Conservation (phyloP, 2,888 invertebrate genomes). For the Xylota segnis region DNA sequence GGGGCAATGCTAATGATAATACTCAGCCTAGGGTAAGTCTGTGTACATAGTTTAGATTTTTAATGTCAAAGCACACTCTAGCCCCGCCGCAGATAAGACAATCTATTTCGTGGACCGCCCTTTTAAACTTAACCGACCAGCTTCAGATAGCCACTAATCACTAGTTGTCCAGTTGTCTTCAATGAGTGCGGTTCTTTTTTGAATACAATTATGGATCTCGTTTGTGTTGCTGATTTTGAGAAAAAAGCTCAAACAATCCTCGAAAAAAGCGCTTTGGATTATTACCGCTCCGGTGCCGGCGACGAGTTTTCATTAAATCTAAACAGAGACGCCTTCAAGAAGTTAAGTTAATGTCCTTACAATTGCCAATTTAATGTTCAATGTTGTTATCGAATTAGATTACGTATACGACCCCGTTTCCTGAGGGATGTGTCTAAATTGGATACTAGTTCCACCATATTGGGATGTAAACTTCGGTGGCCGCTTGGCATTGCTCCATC, state of each 20-base stretch:
- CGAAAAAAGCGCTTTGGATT: slow-evolving; percentile 90
- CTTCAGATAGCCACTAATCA: slow-evolving; percentile 1
- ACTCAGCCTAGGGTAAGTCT: neutral
- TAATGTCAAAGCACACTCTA: neutral
- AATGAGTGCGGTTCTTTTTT: neutral
- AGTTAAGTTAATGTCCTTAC: slow-evolving; percentile 79
- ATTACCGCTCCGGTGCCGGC: slow-evolving; percentile 94
- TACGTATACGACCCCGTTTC: slow-evolving; percentile 91
- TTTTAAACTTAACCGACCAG: slow-evolving; percentile 2
- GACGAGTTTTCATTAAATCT: slow-evolving; percentile 90
- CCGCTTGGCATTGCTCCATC: slow-evolving; percentile 94
- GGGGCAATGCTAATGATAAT: slow-evolving; percentile 6
- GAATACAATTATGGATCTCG: slow-evolving; percentile 82
- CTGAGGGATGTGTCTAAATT: slow-evolving; percentile 89
- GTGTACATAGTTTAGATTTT: neutral
- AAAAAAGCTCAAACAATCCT: slow-evolving; percentile 88
- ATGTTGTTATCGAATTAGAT: slow-evolving; percentile 85
- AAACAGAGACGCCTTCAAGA: slow-evolving; percentile 91
- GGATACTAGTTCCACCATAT: slow-evolving; percentile 87
- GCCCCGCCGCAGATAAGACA: slow-evolving; percentile 35
- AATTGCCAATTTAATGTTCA: neutral
- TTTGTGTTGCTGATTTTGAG: slow-evolving; percentile 92
- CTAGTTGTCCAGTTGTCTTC: slow-evolving; percentile 33
- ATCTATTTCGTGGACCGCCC: neutral
- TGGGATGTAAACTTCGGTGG: slow-evolving; percentile 89